Percentiles rank a stretch among this genome's conserved stretches.
These are phyloP conservation scores for Ellobium chinense DNA, from an alignment of 2,888 invertebrate genomes.

Conservation along the genomic window DNA sequence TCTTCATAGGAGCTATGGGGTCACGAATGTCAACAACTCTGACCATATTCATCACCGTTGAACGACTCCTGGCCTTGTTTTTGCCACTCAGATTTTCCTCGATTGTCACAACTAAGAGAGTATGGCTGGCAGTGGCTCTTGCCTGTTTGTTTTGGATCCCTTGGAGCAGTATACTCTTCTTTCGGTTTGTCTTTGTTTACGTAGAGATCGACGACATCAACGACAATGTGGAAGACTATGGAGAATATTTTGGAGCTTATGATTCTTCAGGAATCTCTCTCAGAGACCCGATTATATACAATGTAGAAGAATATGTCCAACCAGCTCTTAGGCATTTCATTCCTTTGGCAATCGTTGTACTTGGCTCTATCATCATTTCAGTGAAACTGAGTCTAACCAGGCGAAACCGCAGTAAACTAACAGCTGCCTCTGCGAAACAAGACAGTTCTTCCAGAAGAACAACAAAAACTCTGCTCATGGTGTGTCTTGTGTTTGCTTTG, in stretches of 20 bases:
- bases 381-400: neutral
- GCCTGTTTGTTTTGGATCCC: neutral
- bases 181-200: no score
- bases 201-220: no score
- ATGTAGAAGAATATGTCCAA: no score
- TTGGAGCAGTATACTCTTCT: neutral
- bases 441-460: neutral
- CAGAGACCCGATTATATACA: no score
- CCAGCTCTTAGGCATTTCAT: neutral
- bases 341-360: neutral
- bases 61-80: neutral
- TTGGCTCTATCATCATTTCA: neutral
- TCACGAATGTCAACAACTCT: neutral
- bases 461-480: neutral
- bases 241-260: no score
- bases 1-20: no score
- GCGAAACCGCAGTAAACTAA: neutral
- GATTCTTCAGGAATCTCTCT: no score
- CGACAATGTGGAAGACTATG: no score
- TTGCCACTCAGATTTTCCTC: neutral
- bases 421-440: neutral
- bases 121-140: neutral
- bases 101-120: neutral
- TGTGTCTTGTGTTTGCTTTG: neutral
- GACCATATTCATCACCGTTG: neutral